Conservation (phyloP, 2,113 vertebrate genomes). For the Dromaius novaehollandiae region DNA sequence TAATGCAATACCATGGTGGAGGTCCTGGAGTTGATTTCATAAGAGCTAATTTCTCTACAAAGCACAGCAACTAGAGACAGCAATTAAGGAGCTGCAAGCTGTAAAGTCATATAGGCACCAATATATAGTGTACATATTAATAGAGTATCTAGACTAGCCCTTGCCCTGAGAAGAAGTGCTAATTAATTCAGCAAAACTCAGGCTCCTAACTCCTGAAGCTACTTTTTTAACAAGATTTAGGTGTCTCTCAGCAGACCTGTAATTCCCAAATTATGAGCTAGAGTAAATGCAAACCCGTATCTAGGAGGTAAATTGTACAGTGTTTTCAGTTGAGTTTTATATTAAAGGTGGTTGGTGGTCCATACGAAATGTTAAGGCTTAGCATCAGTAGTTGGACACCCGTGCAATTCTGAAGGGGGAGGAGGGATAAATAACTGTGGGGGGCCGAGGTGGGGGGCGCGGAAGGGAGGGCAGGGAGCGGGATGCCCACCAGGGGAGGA, state of each 20-base stretch:
- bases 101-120: background rate
- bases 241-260: background rate
- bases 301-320: background rate
- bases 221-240: background rate
- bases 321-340: background rate
- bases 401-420: background rate
- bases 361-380: background rate
- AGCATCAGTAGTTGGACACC: accelerated
- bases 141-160: background rate
- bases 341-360: background rate
- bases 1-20: background rate
- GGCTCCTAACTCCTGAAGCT: background rate
- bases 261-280: background rate
- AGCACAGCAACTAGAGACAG: background rate
- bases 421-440: background rate
- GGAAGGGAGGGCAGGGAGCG: no score
- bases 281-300: background rate
- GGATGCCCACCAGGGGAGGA: no score
- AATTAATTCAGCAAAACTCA: background rate
- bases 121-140: background rate
- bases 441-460: no score
- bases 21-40: background rate
- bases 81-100: background rate
- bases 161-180: background rate
- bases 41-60: background rate